Conservation (phyloP, 2,797 vertebrate species). For the Chrysocyon brachyurus region DNA sequence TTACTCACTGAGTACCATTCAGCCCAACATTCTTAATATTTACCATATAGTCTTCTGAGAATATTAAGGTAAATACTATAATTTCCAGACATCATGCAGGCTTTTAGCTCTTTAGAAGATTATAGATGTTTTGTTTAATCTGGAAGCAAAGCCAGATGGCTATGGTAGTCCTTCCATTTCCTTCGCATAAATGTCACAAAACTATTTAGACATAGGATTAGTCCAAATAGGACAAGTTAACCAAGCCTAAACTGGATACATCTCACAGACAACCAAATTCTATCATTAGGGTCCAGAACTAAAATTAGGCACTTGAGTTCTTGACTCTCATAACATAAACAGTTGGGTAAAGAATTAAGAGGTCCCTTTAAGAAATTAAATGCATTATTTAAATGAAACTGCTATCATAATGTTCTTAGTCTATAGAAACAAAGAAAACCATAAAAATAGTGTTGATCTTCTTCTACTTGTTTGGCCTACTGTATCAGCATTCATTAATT, state of each 20-base stretch:
- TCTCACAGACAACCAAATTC: not conserved
- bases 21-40: not conserved
- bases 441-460: not conserved
- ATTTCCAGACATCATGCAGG: conserved; percentile 9
- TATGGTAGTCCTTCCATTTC: not conserved
- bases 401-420: not conserved
- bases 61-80: not conserved
- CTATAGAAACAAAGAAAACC: conserved; percentile 9
- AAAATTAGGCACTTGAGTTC: not conserved
- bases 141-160: not conserved
- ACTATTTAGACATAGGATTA: conserved; percentile 46
- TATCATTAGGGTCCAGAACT: not conserved
- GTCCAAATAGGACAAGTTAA: not conserved
- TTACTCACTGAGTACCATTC: not conserved
- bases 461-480: not conserved
- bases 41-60: not conserved
- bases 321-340: not conserved
- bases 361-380: not conserved
- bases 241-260: not conserved
- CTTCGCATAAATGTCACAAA: conserved; percentile 24
- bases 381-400: not conserved
- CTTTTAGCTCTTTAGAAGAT: conserved; percentile 35
- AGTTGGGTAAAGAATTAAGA: conserved; percentile 30
- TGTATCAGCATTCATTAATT: not conserved
- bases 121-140: conserved; percentile 28